A percentile compares a stretch with the other conserved stretches of the same genome.
Evolutionary conservation across 1,140 invertebrate species (phyloP).

Genomic region (Episyrphus balteatus): DNA sequence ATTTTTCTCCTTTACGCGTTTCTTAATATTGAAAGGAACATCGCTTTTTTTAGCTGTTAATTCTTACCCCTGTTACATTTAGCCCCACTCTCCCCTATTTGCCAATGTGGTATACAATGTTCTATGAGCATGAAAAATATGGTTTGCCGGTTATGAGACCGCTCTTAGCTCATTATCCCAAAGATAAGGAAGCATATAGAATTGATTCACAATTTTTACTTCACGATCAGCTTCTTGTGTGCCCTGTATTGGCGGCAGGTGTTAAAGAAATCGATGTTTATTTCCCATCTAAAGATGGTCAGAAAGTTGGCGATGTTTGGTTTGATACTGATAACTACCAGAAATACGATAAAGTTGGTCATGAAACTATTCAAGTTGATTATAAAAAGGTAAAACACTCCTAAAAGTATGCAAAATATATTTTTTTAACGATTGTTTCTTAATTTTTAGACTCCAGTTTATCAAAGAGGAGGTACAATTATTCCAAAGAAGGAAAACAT

Average conservation of each 20-base stretch:
- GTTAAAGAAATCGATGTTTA: conserved; percentile 73
- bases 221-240: conserved; percentile 74
- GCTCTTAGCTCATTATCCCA: conserved; percentile 80
- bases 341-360: conserved; percentile 45
- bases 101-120: conserved; percentile 93
- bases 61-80: too few species aligned
- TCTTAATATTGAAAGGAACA: too few species aligned
- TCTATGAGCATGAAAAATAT: conserved; percentile 76
- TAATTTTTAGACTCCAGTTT: conserved; percentile 75
- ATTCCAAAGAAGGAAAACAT: conserved; percentile 84
- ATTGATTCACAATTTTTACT: conserved; percentile 78
- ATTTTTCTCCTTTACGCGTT: too few species aligned
- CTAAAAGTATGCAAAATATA: too few species aligned
- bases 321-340: conserved; percentile 80
- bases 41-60: too few species aligned
- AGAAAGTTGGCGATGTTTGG: conserved; percentile 55
- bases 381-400: conserved; percentile 52
- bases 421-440: too few species aligned
- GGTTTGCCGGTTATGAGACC: conserved; percentile 82
- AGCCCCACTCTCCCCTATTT: too few species aligned
- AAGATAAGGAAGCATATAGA: conserved; percentile 63
- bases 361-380: conserved; percentile 52
- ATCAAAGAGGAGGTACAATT: conserved; percentile 87
- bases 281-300: conserved; percentile 63
- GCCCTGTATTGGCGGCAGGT: conserved; percentile 75